Evolutionary conservation across 1,140 invertebrate species (phyloP).

Genomic region (Leptestheria dahalacensis): DNA sequence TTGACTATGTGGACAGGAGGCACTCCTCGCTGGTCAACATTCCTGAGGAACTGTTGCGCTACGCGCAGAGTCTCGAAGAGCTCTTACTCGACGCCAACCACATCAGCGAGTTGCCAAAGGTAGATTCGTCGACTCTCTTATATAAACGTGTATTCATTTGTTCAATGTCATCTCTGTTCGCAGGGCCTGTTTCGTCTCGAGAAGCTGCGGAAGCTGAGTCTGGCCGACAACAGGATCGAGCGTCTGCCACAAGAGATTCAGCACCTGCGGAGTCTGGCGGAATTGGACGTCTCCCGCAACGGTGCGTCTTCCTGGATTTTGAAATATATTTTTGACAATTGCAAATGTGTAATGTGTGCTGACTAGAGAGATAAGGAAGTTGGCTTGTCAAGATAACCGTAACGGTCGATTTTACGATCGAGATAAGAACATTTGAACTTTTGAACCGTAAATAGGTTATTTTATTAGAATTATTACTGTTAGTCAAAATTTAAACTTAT

Average conservation of each 20-base stretch:
- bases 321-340: no score
- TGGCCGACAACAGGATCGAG: slow-evolving; percentile 97
- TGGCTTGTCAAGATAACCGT: no score
- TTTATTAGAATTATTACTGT: no score
- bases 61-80: slow-evolving; percentile 92
- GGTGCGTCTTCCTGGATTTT: slow-evolving; percentile 61
- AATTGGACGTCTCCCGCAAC: slow-evolving; percentile 95
- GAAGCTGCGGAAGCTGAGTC: slow-evolving; percentile 78
- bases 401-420: neutral
- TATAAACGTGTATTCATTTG: neutral
- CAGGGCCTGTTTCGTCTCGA: slow-evolving; percentile 95
- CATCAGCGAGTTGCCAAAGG: slow-evolving; percentile 91
- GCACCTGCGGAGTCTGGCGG: slow-evolving; percentile 92
- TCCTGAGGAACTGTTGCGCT: slow-evolving; percentile 92
- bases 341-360: no score
- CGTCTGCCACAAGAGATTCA: slow-evolving; percentile 86
- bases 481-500: no score
- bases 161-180: slow-evolving; percentile 34
- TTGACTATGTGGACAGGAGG: slow-evolving; percentile 96
- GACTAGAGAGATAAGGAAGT: no score
- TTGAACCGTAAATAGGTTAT: no score
- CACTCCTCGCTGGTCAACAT: slow-evolving; percentile 90
- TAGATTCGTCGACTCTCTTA: slow-evolving; percentile 28
- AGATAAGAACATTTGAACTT: neutral
- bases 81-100: slow-evolving; percentile 95